Evolutionary conservation across 2,888 invertebrate species (phyloP).

Genomic region (Limnephilus lunatus): DNA sequence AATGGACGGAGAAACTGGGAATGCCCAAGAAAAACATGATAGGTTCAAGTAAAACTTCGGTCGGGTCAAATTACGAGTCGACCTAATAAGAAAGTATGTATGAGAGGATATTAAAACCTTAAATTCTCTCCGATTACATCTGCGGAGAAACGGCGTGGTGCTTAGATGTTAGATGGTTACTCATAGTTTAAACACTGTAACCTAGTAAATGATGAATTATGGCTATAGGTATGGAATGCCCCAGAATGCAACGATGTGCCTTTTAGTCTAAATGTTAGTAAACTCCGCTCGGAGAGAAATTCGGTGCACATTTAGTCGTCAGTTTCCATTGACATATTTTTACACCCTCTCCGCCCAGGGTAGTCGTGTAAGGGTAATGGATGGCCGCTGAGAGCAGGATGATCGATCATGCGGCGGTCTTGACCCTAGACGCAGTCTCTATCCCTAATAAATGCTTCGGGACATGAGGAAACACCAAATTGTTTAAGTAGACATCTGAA

Average conservation of each 20-base stretch:
- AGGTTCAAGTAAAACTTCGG: background rate
- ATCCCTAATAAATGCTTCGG: constrained; percentile 14
- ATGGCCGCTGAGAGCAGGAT: constrained; percentile 47
- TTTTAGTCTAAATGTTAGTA: background rate
- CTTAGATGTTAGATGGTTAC: background rate
- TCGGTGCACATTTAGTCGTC: constrained; percentile 41
- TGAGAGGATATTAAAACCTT: background rate
- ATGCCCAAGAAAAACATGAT: background rate
- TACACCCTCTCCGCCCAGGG: constrained; percentile 48
- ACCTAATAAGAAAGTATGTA: background rate
- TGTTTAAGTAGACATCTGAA: constrained; percentile 13
- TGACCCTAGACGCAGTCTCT: constrained; percentile 54
- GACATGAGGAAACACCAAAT: constrained; percentile 39
- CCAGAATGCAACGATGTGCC: background rate
- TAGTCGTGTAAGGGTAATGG: constrained; percentile 49
- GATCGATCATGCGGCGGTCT: constrained; percentile 59
- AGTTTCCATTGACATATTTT: constrained; percentile 40
- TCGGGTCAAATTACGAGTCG: background rate
- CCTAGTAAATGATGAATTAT: background rate
- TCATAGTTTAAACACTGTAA: background rate
- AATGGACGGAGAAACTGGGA: background rate
- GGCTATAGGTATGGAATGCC: background rate
- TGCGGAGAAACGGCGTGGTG: background rate
- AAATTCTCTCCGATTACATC: no score
- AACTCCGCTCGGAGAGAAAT: background rate